Percentiles rank a stretch among this genome's conserved stretches.
Evolutionary conservation across 1,140 invertebrate genomes (phyloP).

Genomic region (Phthorimaea operculella): DNA sequence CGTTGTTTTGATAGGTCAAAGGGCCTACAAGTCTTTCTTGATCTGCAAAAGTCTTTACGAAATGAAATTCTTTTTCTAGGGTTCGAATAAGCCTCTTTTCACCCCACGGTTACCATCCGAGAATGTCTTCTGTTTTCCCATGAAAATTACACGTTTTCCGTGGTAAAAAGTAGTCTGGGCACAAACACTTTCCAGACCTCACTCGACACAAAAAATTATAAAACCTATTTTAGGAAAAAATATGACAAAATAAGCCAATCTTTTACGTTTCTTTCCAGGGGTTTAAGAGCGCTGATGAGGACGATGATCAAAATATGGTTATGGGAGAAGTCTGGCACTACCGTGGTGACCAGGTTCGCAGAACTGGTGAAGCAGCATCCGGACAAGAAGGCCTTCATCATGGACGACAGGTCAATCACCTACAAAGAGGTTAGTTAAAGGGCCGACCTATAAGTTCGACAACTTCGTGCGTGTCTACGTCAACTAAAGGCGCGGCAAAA

Average conservation of each 20-base stretch:
- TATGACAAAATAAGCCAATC: not conserved
- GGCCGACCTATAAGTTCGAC: not conserved
- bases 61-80: too few species aligned
- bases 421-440: constrained; percentile 71
- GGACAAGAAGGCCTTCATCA: constrained; percentile 77
- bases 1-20: too few species aligned
- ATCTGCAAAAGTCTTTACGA: too few species aligned
- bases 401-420: constrained; percentile 78
- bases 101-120: too few species aligned
- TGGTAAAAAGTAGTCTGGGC: too few species aligned
- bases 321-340: constrained; percentile 68
- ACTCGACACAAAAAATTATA: too few species aligned
- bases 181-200: too few species aligned
- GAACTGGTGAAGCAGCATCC: constrained; percentile 69
- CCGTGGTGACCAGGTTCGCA: constrained; percentile 73
- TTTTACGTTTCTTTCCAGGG: constrained; percentile 51
- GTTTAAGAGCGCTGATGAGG: constrained; percentile 39
- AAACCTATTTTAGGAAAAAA: not conserved
- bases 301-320: constrained; percentile 46
- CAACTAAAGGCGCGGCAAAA: not conserved
- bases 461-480: not conserved
- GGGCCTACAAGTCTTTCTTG: too few species aligned
- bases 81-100: too few species aligned
- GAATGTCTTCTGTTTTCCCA: too few species aligned
- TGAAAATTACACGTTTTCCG: too few species aligned